Evolutionary conservation across 1,140 invertebrate genomes (phyloP).

Genomic region (Brachionus plicatilis): DNA sequence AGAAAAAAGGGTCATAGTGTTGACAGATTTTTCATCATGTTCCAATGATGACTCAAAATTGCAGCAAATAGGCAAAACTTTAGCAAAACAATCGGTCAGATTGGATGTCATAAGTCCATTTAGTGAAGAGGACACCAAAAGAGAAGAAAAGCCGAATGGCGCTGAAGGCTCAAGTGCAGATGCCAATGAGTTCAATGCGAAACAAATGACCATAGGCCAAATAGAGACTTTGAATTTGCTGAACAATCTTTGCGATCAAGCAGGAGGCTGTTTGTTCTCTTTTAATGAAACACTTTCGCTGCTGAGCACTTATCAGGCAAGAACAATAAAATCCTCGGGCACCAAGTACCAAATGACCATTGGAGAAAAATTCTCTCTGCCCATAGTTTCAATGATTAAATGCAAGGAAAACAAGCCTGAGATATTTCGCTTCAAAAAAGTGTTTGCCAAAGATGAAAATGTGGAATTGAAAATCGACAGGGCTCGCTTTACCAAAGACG

Average conservation of each 20-base stretch:
- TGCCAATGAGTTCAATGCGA: not conserved
- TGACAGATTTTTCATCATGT: constrained; percentile 35
- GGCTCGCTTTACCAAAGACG: constrained; percentile 55
- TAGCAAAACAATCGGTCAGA: constrained; percentile 17
- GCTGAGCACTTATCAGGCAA: constrained; percentile 56
- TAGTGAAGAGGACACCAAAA: not conserved
- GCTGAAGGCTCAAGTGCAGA: not conserved
- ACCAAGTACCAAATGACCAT: constrained; percentile 53
- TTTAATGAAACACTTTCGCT: constrained; percentile 57
- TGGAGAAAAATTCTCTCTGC: not conserved
- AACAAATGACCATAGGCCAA: constrained; percentile 1
- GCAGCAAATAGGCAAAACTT: not conserved
- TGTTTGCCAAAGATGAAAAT: constrained; percentile 53
- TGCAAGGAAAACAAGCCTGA: constrained; percentile 53
- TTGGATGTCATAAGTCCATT: constrained; percentile 31
- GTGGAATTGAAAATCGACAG: constrained; percentile 48
- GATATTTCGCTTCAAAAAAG: constrained; percentile 53
- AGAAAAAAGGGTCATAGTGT: constrained; percentile 7
- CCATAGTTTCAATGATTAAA: constrained; percentile 43
- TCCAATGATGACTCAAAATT: not conserved
- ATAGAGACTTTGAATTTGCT: not conserved
- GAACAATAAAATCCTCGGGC: constrained; percentile 51
- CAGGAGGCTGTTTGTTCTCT: not conserved
- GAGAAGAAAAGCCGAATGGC: not conserved
- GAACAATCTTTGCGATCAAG: not conserved